Base-by-base conservation (phyloP, 2,888 invertebrate genomes). In the Pachydiplax longipennis region DNA sequence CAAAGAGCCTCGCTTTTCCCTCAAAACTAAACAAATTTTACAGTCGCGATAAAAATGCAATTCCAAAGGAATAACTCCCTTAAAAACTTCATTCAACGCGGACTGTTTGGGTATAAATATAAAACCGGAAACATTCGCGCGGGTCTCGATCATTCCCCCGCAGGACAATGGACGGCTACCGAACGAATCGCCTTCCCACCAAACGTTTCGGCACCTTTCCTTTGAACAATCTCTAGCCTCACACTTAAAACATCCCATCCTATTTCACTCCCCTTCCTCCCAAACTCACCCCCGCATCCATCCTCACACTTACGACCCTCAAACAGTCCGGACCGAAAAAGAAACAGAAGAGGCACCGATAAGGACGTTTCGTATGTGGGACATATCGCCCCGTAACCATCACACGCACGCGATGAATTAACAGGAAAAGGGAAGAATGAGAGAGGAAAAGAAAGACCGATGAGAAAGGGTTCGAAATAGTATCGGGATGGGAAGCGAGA, bases 201-300 rank as follows among this genome's bases (percentile, higher is more conserved):
- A 48, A 58, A 83, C 87, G 37, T 87, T 35, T 61, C 87, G 61
- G 37, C 61, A 35, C 37, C 87, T 61, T 87, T n/a, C 87, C 87
- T 87, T 87, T 87, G 87, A 87, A 61, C 58, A 87, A 65, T 87
- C 87, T 35, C 58, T 83, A 48, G 53, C 35, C 83, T 61, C 83
- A 35, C 58, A 35, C 83, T 83, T 83, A 83, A 58, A 53, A 58
- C 65, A n/a, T 44, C 44, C 10, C 65, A n/a, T 44, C 44, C 8
- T 44, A 44, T 44, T 44, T 10, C 44, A 44, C 44, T 44, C 44
- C 25, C 18, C 61, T 61, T 61, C 61, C 61, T 61, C 61, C 61
- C n/a, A 61, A 61, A 61, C 61, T 22, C 61, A 61, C n/a, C 61
- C 65, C 65, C 65, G n/a, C 65, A 6, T 65, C 65, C 22, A 18